phyloP scores from a whole-genome alignment of 2,113 vertebrate genomes.

The Pandion haliaetus region DNA sequence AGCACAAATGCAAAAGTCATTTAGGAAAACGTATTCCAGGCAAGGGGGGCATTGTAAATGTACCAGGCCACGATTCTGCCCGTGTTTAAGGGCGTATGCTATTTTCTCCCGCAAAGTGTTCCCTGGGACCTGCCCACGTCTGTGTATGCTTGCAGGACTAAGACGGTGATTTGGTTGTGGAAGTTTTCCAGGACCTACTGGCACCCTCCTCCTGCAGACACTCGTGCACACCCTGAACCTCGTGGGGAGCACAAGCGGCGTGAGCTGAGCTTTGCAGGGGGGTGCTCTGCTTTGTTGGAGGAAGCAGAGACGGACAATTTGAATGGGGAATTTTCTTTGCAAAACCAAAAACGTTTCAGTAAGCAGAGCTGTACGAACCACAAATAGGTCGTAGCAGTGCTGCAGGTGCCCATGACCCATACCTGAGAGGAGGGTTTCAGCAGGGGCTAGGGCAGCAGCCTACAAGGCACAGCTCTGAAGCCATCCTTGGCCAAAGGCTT shows the following conservation, averaged over 20 bases:
- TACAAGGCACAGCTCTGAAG: fast-evolving
- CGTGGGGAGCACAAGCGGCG: fast-evolving
- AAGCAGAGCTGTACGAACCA: neutral
- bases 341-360: neutral
- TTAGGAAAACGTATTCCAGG: neutral
- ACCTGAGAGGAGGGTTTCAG: neutral
- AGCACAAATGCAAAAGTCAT: neutral
- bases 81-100: fast-evolving
- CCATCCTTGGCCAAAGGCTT: neutral
- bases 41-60: neutral
- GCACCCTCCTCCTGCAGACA: neutral
- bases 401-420: neutral
- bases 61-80: neutral
- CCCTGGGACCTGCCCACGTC: neutral
- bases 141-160: neutral
- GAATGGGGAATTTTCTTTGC: neutral
- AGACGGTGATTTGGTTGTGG: neutral
- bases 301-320: neutral
- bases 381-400: neutral
- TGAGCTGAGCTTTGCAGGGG: neutral
- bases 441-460: neutral
- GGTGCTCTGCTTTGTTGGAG: neutral
- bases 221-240: fast-evolving
- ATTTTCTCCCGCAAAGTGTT: neutral
- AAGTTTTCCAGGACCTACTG: neutral